phyloP scores from a whole-genome alignment of 2,797 vertebrate species.

The Coregonus ussuriensis region DNA sequence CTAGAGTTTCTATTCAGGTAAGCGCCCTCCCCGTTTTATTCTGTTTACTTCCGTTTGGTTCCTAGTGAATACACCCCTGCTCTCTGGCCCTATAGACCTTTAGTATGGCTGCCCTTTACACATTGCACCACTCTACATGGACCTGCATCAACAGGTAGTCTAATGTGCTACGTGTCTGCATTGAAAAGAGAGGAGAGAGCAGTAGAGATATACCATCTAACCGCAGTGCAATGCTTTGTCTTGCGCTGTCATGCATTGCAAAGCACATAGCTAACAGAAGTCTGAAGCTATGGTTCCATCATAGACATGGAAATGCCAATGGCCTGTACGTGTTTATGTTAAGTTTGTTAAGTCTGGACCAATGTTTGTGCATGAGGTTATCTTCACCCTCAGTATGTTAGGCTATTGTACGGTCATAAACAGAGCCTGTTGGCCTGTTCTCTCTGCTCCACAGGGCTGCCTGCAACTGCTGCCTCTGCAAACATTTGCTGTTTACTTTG shows the following conservation, averaged over 20 bases:
- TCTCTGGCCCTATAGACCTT: too few relatives aligned
- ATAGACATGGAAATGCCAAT: not conserved
- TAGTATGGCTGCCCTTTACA: too few relatives aligned
- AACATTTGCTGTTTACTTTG: conserved; percentile 45
- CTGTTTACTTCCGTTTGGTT: too few relatives aligned
- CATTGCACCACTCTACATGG: too few relatives aligned
- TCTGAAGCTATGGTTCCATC: not conserved
- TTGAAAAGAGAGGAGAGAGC: too few relatives aligned
- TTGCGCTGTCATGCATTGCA: not conserved
- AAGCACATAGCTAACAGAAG: too few relatives aligned
- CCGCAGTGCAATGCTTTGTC: conserved; percentile 25
- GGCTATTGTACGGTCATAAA: conserved; percentile 5
- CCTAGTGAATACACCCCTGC: too few relatives aligned
- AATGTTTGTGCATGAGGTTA: not conserved
- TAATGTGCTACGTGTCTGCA: too few relatives aligned
- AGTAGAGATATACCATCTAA: too few relatives aligned
- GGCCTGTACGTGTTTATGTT: not conserved
- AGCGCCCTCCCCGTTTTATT: too few relatives aligned
- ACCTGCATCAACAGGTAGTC: too few relatives aligned
- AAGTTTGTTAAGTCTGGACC: not conserved
- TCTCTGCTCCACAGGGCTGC: conserved; percentile 23
- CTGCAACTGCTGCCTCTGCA: conserved; percentile 53
- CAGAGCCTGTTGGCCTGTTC: not conserved
- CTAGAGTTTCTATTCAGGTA: too few relatives aligned
- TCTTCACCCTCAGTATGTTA: not conserved